These are phyloP conservation scores for Medauroidea extradentata DNA, from an alignment of 1,140 invertebrate species.

Conservation along the genomic window DNA sequence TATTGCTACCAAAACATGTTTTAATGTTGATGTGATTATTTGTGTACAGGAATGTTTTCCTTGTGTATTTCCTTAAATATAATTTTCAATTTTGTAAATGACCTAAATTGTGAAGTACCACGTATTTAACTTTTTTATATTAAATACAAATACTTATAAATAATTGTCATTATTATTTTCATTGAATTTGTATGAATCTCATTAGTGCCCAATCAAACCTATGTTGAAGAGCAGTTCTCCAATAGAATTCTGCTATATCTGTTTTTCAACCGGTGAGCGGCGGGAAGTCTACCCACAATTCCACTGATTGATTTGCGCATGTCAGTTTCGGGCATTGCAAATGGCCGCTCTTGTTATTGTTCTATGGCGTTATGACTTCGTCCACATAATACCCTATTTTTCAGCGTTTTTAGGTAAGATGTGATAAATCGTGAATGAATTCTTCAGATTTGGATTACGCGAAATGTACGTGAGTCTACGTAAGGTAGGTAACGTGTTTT, in stretches of 20 bases:
- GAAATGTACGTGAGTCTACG: slow-evolving; percentile 5
- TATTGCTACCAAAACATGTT: too few species aligned
- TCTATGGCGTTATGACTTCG: slow-evolving; percentile 45
- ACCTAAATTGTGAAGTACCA: too few species aligned
- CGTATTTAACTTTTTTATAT: too few species aligned
- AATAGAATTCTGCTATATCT: slow-evolving; percentile 2
- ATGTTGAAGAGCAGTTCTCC: slow-evolving; percentile 21
- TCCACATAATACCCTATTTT: slow-evolving; percentile 47
- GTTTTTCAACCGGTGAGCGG: slow-evolving; percentile 34
- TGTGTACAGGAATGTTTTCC: too few species aligned
- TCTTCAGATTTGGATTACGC: slow-evolving; percentile 14
- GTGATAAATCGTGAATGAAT: slow-evolving; percentile 19
- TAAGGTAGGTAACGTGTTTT: slow-evolving; percentile 5
- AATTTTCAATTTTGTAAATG: too few species aligned
- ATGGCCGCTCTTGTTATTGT: slow-evolving; percentile 75
- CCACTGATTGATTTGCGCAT: slow-evolving; percentile 57
- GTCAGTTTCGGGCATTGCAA: slow-evolving; percentile 64
- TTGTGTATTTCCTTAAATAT: too few species aligned
- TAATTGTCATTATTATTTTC: too few species aligned
- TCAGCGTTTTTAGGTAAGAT: slow-evolving; percentile 45
- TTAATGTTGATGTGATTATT: too few species aligned
- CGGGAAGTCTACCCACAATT: slow-evolving; percentile 38
- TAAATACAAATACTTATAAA: too few species aligned
- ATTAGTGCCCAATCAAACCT: slow-evolving; percentile 12
- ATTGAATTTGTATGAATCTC: too few species aligned